Percentiles rank a stretch among this genome's conserved stretches.
These are phyloP conservation scores for Nothocercus nigrocapillus DNA, from an alignment of 2,113 vertebrate genomes.

Conservation along the genomic window DNA sequence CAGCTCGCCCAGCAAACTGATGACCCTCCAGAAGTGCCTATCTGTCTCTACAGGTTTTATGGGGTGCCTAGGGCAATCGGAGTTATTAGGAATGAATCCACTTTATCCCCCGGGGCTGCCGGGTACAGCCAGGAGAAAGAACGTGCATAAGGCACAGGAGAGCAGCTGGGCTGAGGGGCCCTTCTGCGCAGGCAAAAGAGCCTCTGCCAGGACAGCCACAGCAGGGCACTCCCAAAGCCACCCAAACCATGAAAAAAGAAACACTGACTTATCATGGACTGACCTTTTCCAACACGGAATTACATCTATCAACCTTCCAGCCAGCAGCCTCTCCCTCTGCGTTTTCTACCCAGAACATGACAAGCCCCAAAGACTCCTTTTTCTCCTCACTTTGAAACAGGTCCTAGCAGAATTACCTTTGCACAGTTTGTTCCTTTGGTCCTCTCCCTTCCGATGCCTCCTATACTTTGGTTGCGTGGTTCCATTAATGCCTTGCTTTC, in stretches of 20 bases:
- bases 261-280: not conserved
- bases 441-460: not conserved
- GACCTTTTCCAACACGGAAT: not conserved
- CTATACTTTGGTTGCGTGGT: not conserved
- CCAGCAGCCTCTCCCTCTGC: not conserved
- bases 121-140: not conserved
- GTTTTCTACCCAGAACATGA: not conserved
- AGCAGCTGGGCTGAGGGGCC: not conserved
- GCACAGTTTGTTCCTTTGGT: conserved; percentile 4
- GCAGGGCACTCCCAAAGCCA: not conserved
- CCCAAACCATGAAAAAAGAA: not conserved
- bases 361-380: not conserved
- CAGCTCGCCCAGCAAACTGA: conserved; percentile 23
- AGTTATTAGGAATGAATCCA: not conserved
- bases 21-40: conserved; percentile 35
- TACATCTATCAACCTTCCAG: not conserved
- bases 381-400: not conserved
- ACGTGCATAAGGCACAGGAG: not conserved
- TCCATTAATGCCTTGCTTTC: conserved; percentile 18
- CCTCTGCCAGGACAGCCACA: not conserved
- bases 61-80: not conserved
- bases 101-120: not conserved
- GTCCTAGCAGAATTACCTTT: not conserved
- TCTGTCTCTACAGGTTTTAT: conserved; percentile 8
- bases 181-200: not conserved